A percentile compares a stretch with the other conserved stretches of the same genome.
phyloP scores from a whole-genome alignment of 2,797 vertebrate species.

The Zalophus californianus region DNA sequence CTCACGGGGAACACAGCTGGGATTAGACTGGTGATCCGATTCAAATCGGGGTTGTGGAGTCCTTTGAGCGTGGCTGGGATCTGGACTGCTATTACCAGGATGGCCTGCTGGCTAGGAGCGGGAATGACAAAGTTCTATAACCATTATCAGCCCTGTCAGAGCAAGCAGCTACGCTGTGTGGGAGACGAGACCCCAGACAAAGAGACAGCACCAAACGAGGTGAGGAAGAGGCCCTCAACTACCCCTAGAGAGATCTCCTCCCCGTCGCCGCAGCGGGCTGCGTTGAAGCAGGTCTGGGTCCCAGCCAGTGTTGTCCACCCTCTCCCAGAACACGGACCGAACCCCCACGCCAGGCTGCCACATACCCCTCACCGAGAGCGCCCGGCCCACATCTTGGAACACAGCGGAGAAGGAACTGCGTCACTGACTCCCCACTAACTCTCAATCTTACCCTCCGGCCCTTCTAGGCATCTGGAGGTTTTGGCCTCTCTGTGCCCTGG shows the following conservation, averaged over 20 bases:
- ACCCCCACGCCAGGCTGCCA: not conserved
- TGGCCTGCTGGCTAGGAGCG: not conserved
- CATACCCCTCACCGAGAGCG: not conserved
- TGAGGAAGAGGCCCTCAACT: not conserved
- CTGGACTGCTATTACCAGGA: not conserved
- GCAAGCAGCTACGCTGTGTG: not conserved
- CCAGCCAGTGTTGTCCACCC: not conserved
- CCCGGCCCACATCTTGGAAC: not conserved
- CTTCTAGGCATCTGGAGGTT: conserved; percentile 67
- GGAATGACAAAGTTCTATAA: not conserved
- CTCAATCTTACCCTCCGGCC: not conserved
- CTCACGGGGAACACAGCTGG: not conserved
- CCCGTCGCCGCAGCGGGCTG: not conserved
- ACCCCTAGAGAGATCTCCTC: not conserved
- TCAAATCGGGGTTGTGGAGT: not conserved
- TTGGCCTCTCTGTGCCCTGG: not conserved
- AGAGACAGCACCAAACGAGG: not conserved
- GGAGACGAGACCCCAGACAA: conserved; percentile 28
- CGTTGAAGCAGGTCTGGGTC: not conserved
- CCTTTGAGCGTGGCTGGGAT: not conserved
- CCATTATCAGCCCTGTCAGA: not conserved
- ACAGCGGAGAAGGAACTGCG: not conserved
- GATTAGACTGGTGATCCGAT: not conserved
- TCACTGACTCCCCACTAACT: not conserved
- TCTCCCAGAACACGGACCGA: not conserved